A percentile compares a stretch with the other conserved stretches of the same genome.
phyloP scores from a whole-genome alignment of 2,113 vertebrate genomes.

The Noturus placidus region DNA sequence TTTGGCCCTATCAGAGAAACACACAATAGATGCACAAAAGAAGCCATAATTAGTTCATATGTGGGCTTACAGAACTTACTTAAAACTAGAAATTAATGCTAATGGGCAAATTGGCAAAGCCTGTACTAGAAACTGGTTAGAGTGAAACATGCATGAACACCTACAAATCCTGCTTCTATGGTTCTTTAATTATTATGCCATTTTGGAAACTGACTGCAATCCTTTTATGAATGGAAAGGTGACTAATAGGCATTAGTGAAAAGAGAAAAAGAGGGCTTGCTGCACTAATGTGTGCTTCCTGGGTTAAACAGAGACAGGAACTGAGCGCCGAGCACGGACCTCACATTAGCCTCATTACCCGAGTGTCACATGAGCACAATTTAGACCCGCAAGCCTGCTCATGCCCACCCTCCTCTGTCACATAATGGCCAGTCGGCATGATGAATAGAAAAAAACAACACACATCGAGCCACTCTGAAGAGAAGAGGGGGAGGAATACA shows the following conservation, averaged over 20 bases:
- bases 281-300: slow-evolving; percentile 37
- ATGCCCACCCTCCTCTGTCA: slow-evolving; percentile 2
- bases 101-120: slow-evolving; percentile 26
- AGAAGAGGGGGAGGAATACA: slow-evolving; percentile 46
- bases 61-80: background rate
- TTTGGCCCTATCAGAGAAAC: background rate
- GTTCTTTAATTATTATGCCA: slow-evolving; percentile 26
- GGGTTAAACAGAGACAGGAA: slow-evolving; percentile 39
- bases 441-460: slow-evolving; percentile 36
- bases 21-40: background rate
- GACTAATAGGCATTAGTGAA: slow-evolving; percentile 22
- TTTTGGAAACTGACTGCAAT: slow-evolving; percentile 29
- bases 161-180: background rate
- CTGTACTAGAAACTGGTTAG: background rate
- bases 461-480: background rate
- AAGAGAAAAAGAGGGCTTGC: slow-evolving; percentile 2
- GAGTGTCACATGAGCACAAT: slow-evolving; percentile 22
- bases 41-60: background rate
- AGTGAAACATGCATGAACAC: slow-evolving; percentile 7
- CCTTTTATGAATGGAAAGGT: slow-evolving; percentile 29
- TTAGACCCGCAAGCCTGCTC: background rate
- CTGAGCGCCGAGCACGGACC: background rate
- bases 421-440: slow-evolving; percentile 37
- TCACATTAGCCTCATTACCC: slow-evolving; percentile 16
- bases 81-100: slow-evolving; percentile 8